A percentile compares a stretch with the other conserved stretches of the same genome.
phyloP scores from a whole-genome alignment of 2,113 vertebrate genomes.

The Rana temporaria region DNA sequence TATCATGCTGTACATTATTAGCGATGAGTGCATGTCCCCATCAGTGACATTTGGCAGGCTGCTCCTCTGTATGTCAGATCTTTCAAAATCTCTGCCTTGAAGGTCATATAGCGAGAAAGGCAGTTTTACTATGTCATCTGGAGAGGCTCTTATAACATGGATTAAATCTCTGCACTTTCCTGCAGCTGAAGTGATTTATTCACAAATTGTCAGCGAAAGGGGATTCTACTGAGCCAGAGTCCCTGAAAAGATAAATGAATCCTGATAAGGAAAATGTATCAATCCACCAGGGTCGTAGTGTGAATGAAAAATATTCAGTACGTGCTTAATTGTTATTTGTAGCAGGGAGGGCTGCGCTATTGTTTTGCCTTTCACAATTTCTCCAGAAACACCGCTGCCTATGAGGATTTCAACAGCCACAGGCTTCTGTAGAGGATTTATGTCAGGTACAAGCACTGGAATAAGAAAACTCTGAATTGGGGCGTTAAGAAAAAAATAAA shows the following conservation, averaged over 20 bases:
- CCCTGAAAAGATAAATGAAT: slow-evolving; percentile 41
- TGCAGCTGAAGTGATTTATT: slow-evolving; percentile 35
- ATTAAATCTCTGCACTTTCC: slow-evolving; percentile 27
- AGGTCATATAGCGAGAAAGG: not conserved
- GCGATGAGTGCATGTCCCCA: too few species aligned
- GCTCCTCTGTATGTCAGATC: not conserved
- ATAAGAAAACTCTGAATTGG: too few species aligned
- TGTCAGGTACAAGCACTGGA: too few species aligned
- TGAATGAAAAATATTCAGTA: not conserved
- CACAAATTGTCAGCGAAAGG: slow-evolving; percentile 3
- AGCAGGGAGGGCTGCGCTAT: slow-evolving; percentile 18
- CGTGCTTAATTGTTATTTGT: slow-evolving; percentile 38
- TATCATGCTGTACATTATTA: too few species aligned
- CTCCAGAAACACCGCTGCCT: not conserved
- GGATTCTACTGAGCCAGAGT: slow-evolving; percentile 27
- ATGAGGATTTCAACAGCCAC: not conserved
- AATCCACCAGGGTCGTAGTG: slow-evolving; percentile 24
- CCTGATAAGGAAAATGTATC: slow-evolving; percentile 42
- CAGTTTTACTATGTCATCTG: not conserved
- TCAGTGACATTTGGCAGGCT: too few species aligned
- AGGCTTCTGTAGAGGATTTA: too few species aligned
- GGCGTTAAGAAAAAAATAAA: too few species aligned
- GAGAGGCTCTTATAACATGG: slow-evolving; percentile 1
- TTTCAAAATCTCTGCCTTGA: not conserved
- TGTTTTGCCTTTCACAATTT: slow-evolving; percentile 8